Evolutionary conservation across 1,140 invertebrate genomes (phyloP).

Genomic region (Carposina sasakii): DNA sequence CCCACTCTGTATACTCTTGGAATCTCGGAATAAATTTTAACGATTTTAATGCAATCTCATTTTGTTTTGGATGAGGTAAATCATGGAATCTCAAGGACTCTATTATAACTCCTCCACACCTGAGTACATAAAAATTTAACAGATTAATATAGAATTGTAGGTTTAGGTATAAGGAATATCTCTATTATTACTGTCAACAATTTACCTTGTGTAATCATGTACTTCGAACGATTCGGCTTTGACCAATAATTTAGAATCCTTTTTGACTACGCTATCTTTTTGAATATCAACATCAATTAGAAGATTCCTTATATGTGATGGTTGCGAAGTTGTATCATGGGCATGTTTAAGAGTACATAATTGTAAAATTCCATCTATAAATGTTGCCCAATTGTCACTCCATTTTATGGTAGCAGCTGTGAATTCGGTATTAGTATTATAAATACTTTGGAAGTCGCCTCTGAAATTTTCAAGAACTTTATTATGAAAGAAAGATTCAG

Average conservation of each 20-base stretch:
- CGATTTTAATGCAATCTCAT: background rate
- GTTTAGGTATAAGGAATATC: background rate
- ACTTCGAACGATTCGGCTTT: background rate
- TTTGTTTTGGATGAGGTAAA: background rate
- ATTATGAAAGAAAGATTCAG: background rate
- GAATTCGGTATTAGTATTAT: background rate
- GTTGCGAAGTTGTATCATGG: conserved; percentile 2
- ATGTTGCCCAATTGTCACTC: conserved; percentile 18
- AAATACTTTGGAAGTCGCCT: conserved; percentile 15
- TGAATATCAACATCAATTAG: conserved; percentile 9
- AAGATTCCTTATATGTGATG: conserved; percentile 8
- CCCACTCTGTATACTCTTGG: too few species aligned
- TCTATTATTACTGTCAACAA: background rate
- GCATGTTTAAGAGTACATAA: conserved; percentile 6
- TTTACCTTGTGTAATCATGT: conserved; percentile 4
- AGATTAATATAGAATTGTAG: background rate
- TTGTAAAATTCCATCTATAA: conserved; percentile 20
- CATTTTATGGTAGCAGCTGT: conserved; percentile 13
- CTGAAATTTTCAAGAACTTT: conserved; percentile 5
- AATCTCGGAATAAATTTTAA: conserved; percentile 8
- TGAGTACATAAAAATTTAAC: conserved; percentile 7
- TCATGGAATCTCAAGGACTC: conserved; percentile 4
- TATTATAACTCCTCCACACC: conserved; percentile 14
- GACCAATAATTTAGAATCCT: background rate
- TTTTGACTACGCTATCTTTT: background rate